Percentiles rank a stretch among this genome's conserved stretches.
Conservation (phyloP, 2,797 vertebrate species). For the Glossophaga mutica region DNA sequence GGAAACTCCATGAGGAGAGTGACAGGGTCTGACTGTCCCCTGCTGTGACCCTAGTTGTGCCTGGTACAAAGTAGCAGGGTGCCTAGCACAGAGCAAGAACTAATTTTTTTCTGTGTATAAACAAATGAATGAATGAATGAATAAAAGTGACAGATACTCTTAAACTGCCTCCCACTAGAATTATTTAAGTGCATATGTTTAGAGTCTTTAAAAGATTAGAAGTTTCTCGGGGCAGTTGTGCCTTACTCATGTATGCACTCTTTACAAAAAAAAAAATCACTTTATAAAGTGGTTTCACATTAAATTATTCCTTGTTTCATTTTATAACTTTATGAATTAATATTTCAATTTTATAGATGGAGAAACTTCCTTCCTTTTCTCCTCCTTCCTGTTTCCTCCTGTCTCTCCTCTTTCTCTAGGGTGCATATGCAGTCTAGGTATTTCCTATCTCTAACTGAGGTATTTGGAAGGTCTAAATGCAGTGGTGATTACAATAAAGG, state of each 20-base stretch:
- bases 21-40: not conserved
- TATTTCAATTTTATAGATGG: not conserved
- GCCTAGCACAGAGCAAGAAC: not conserved
- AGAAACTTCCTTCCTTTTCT: not conserved
- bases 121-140: constrained; percentile 1
- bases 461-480: not conserved
- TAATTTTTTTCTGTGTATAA: not conserved
- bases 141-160: constrained; percentile 9
- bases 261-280: not conserved
- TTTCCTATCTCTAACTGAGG: not conserved
- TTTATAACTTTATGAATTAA: not conserved
- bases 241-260: not conserved
- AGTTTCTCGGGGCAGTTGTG: not conserved
- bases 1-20: not conserved
- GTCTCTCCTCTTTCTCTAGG: not conserved
- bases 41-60: not conserved
- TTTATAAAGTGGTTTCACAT: not conserved
- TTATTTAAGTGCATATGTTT: not conserved
- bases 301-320: constrained; percentile 7
- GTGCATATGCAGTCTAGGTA: not conserved
- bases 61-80: not conserved
- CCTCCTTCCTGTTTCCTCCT: not conserved
- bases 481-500: not conserved
- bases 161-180: not conserved
- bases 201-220: not conserved